phyloP scores from a whole-genome alignment of 1,140 invertebrate genomes.

The Bombus sibiricus region DNA sequence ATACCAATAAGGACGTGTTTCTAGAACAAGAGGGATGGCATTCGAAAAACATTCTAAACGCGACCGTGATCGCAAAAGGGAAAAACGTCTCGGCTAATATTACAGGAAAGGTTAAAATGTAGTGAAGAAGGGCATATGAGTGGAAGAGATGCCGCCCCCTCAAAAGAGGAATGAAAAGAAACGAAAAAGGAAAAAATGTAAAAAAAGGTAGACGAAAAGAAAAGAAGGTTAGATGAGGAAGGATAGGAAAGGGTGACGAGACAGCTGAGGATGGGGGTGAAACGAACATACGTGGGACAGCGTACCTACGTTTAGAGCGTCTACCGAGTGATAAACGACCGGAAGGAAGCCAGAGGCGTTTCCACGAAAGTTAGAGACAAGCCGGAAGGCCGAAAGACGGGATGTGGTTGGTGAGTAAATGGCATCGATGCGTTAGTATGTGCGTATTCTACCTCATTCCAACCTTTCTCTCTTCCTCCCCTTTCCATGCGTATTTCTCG shows the following conservation, averaged over 20 bases:
- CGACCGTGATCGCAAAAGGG: not conserved
- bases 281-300: conserved; percentile 33
- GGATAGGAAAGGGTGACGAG: not conserved
- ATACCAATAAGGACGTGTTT: not conserved
- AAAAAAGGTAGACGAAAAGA: not conserved
- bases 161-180: not conserved
- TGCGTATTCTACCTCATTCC: conserved; percentile 17
- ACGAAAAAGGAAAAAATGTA: not conserved
- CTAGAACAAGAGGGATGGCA: not conserved
- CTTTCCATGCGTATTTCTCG: not conserved
- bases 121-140: conserved; percentile 6
- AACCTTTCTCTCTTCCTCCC: not conserved
- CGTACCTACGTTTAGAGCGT: conserved; percentile 50
- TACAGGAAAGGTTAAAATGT: conserved; percentile 42
- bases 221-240: not conserved
- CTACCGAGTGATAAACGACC: conserved; percentile 77
- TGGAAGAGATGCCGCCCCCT: not conserved
- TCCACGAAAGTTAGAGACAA: conserved; percentile 70
- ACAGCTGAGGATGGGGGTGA: not conserved
- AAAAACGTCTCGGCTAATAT: conserved; percentile 18
- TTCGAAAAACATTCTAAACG: not conserved
- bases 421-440: conserved; percentile 48
- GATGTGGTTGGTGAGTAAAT: conserved; percentile 67
- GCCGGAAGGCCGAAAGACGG: conserved; percentile 69
- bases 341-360: conserved; percentile 77